Percentiles rank a stretch among this genome's conserved stretches.
These are phyloP conservation scores for Coelogynopora nodosa DNA, from an alignment of 2,888 invertebrate genomes.

Conservation along the genomic window DNA sequence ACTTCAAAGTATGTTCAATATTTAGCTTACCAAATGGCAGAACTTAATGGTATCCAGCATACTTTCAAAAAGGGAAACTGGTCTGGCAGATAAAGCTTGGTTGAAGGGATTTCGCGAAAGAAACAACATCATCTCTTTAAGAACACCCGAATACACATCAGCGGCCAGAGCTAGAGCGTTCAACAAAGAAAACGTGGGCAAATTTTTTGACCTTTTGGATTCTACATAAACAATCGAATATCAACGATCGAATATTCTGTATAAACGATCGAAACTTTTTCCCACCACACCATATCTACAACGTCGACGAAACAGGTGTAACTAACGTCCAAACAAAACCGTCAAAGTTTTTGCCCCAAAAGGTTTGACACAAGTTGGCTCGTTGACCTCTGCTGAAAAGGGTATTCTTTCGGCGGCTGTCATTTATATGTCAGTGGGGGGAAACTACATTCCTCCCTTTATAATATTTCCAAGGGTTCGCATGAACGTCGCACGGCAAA, in stretches of 20 bases:
- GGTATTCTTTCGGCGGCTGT: constrained; percentile 48
- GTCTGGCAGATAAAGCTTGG: constrained; percentile 49
- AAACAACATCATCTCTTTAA: constrained; percentile 45
- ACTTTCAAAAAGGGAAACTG: constrained; percentile 45
- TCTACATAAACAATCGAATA: background rate
- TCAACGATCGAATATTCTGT: background rate
- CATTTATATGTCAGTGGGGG: constrained; percentile 49
- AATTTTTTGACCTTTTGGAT: constrained; percentile 44
- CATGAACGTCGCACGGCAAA: constrained; percentile 52
- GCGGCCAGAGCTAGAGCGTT: constrained; percentile 48
- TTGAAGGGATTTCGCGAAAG: constrained; percentile 46
- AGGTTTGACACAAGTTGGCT: constrained; percentile 11
- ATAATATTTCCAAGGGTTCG: constrained; percentile 53
- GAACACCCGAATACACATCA: constrained; percentile 47
- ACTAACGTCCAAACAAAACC: constrained; percentile 47
- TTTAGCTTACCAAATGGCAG: constrained; percentile 48
- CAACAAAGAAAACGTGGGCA: constrained; percentile 46
- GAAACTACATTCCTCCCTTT: constrained; percentile 50
- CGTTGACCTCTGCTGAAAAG: constrained; percentile 47
- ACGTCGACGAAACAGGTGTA: constrained; percentile 48
- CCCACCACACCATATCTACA: constrained; percentile 43
- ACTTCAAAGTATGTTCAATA: constrained; percentile 43
- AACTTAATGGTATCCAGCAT: constrained; percentile 45
- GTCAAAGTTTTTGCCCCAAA: constrained; percentile 19
- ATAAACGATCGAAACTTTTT: constrained; percentile 26